Base-by-base conservation (phyloP, 1,140 invertebrate species). In the Ooceraea biroi region DNA sequence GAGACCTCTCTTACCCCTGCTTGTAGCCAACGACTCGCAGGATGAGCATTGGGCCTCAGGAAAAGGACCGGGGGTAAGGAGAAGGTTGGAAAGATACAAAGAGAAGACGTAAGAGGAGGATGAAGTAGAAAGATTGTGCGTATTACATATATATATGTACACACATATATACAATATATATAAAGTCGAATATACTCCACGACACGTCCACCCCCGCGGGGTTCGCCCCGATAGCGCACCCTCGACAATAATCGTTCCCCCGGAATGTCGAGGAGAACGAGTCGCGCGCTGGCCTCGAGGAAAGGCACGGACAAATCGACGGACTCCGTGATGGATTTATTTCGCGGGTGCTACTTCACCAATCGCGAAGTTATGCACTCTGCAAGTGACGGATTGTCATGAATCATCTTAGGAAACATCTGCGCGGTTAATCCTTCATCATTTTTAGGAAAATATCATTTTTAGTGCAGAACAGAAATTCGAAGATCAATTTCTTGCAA, bases 1-100 rank as follows among this genome's bases (percentile, higher is more conserved):
- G 87, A 89, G 90, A 91, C 86, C 88, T 86, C 89, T 74, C 90
- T 90, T 91, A 85, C 88, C 78, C 86, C 76, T 84, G 71, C 82
- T 84, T 80, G 41, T 76, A 88, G 69, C 82, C 63, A 60, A 86
- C 84, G 77, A 72, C 55, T 85, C 73, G 83, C 89, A 82, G 89
- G 86, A 91, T 86, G 86, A 91, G 60, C 86, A 71, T 68, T 65
- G 84, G 58, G 82, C 55, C 76, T 84, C 60, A 65, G 27, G 30
- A 78, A 55, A 68, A 84, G 68, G 73, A 77, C 55, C 55, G 17
- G 27, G 63, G 44, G 17, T 7, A 25, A 48, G 27, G 66, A 17
- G 66, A 19, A 14, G 7, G 44, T 57, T 44, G 71, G 71, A 50
- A 80, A 58, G 50, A 77, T 68, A 82, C 46, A 85, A 80, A 84